Percentiles rank a stretch among this genome's conserved stretches.
These are phyloP conservation scores for Cichlasoma orientale DNA, from an alignment of 2,797 vertebrate genomes.

Conservation along the genomic window DNA sequence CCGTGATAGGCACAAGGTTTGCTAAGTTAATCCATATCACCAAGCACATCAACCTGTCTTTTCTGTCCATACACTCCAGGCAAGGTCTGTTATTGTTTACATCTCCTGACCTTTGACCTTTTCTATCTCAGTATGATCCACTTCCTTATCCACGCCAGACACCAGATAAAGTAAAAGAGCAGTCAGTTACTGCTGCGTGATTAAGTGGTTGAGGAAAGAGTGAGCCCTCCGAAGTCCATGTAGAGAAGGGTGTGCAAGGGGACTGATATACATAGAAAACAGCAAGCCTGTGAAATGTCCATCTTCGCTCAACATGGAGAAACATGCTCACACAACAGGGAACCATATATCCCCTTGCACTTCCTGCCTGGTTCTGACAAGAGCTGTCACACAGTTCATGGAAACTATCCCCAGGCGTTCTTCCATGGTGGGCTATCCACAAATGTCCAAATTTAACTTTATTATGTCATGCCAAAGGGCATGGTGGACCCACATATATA, in stretches of 20 bases:
- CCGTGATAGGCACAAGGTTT: background rate
- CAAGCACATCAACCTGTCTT: conserved; percentile 7
- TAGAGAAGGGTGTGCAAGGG: background rate
- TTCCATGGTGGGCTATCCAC: conserved; percentile 70
- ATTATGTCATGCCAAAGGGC: conserved; percentile 67
- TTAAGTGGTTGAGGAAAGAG: conserved; percentile 18
- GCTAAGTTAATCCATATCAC: conserved; percentile 40
- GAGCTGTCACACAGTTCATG: conserved; percentile 53
- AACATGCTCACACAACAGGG: conserved; percentile 26
- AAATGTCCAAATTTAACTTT: conserved; percentile 67
- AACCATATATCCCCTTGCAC: conserved; percentile 41
- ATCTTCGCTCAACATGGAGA: conserved; percentile 18
- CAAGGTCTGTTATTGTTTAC: conserved; percentile 62
- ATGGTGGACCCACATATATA: conserved; percentile 44
- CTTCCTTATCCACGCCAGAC: conserved; percentile 64
- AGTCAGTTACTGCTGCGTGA: conserved; percentile 23
- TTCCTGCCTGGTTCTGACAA: conserved; percentile 53
- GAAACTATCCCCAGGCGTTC: conserved; percentile 66
- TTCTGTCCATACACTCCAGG: conserved; percentile 34
- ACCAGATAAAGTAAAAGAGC: conserved; percentile 47
- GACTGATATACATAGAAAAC: background rate
- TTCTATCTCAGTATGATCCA: conserved; percentile 49
- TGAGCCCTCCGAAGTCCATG: background rate
- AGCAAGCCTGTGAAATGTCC: conserved; percentile 3
- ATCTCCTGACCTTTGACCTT: conserved; percentile 61